Base-by-base conservation (phyloP, 2,888 invertebrate genomes). In the Craniophora ligustri region DNA sequence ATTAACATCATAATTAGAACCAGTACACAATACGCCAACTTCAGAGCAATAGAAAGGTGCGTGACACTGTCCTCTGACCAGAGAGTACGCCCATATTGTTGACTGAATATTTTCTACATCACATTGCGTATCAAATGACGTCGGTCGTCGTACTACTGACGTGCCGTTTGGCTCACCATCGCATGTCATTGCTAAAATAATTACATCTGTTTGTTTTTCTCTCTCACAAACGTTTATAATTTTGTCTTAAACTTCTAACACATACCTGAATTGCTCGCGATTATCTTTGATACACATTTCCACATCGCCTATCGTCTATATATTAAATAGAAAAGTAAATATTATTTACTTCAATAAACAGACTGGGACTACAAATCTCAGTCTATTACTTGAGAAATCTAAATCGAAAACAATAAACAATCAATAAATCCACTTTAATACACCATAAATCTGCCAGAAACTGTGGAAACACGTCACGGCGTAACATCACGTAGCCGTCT, bases 391-490 rank as follows among this genome's bases (percentile, higher is more conserved):
- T 69, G 57, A 67, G 72, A 75, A 75, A 76, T 70, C 69, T 69
- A 70, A 78, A 79, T 70, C 56, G 66, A 77, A 79, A 81, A 82
- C 75, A 79, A 81, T 85, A 85, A 84, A 86, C 84, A 84, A 82
- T 82, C 77, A 64, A 80, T 85, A 84, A 84, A 86, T 84, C 71
- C 65, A 51, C 59, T 77, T 82, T 81, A 81, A 82, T 78, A 75
- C 71, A 67, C 72, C 61, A 80, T 84, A 84, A 84, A 86, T 87
- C 79, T 79, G 68, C 50, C 77, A 71, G 74, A 65, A 72, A 73
- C 64, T 73, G 73, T 75, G 65, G 70, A 78, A 74, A 71, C 59
- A 60, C 72, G 69, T 76, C 71, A 67, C 46, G 41, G 56, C 58
- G 35, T 51, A 61, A 50, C 65, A 66, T 59, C 67, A 58, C 58